A percentile compares a stretch with the other conserved stretches of the same genome.
Evolutionary conservation across 2,113 vertebrate species (phyloP).

Genomic region (Atrichornis clamosus): DNA sequence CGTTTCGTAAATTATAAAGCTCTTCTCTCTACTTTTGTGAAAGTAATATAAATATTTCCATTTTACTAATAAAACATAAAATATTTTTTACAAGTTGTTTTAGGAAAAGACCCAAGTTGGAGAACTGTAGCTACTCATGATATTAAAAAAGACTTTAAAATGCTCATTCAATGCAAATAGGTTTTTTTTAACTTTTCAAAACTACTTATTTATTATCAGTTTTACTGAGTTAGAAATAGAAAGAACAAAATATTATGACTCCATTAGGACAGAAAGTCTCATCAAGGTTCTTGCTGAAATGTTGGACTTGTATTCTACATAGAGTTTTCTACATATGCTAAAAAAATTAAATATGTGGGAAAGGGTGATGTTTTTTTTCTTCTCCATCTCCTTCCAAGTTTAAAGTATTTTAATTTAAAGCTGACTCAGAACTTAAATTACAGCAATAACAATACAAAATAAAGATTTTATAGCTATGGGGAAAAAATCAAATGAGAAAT

Average conservation of each 20-base stretch:
- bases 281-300: background rate
- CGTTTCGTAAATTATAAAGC: background rate
- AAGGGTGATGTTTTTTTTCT: background rate
- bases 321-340: background rate
- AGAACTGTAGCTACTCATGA: background rate
- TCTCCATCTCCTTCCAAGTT: background rate
- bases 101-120: background rate
- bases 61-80: background rate
- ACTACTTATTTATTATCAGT: background rate
- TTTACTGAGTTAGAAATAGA: background rate
- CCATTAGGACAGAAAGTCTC: conserved; percentile 10
- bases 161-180: background rate
- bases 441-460: background rate
- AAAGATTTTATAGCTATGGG: background rate
- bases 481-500: background rate
- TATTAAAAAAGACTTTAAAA: background rate
- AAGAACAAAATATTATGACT: conserved; percentile 24
- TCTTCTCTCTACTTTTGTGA: background rate
- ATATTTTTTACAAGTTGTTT: background rate
- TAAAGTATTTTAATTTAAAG: background rate
- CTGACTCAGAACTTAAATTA: background rate
- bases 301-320: background rate
- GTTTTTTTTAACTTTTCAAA: background rate
- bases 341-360: background rate
- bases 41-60: background rate